Base-by-base conservation (phyloP, 2,113 vertebrate genomes). In the Narcine bancroftii region DNA sequence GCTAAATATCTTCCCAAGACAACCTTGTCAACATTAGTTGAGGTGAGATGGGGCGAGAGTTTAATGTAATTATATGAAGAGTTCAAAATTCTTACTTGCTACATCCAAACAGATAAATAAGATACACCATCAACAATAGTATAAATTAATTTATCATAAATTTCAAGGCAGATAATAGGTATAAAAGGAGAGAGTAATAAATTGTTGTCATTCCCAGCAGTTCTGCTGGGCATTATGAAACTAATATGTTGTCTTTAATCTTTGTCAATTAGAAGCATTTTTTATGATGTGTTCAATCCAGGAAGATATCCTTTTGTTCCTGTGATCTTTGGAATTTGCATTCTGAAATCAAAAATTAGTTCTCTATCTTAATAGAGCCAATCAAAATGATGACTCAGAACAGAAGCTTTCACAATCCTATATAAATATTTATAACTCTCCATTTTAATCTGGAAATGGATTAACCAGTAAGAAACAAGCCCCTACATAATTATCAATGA, bases 291-390 rank as follows among this genome's bases (percentile, higher is more conserved):
- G 42, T 24, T 66, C 21, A 11, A 0, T 66, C 7, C 36, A 11
- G 56, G n/a, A 89, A 42, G 56, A 39, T 65, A 19, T 42, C 56
- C 56, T 63, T 63, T 65, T 36, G n/a, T 89, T 60, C 1, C 36
- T 89, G 56, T 89, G 87, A 45, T 63, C 87, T 89, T 89, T 89
- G 60, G 60, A 89, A 13, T 45, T 89, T 89, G 87, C 39, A 42
- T 66, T 89, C 60, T 45, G 50, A 21, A 66, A 42, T 89, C 87
- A 89, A 13, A 89, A 89, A 89, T 45, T 24, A 6, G 66, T 66
- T 89, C 60, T 63, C 24, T 89, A 89, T 42, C 60, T 89, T 89
- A 66, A 66, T 36, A 66, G 60, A 45, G 60, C 50, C 29, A 56
- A 36, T 87, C 21, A 13, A 36, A 63, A 15, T 63, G 83, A 53